phyloP scores from a whole-genome alignment of 2,888 invertebrate genomes.

The Cecidostiba fungosa region DNA sequence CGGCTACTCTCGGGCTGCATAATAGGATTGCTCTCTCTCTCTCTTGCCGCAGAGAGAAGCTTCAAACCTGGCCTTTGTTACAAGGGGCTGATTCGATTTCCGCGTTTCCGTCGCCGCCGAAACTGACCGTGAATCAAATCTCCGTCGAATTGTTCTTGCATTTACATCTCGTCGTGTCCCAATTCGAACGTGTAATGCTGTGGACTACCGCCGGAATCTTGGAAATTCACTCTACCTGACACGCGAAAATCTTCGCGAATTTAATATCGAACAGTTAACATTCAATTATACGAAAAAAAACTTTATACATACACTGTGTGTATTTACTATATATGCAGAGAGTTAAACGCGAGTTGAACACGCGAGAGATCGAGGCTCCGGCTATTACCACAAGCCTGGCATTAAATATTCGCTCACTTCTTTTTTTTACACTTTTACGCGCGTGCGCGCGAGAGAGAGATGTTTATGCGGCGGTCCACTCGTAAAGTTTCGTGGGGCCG shows the following conservation, averaged over 20 bases:
- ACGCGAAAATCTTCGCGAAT: too few relatives aligned
- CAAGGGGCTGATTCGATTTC: constrained; percentile 53
- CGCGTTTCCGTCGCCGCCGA: constrained; percentile 23
- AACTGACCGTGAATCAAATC: constrained; percentile 59
- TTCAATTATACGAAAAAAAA: not conserved
- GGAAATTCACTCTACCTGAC: not conserved
- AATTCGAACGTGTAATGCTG: too few relatives aligned
- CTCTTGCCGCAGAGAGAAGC: constrained; percentile 17
- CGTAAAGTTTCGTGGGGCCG: constrained; percentile 22
- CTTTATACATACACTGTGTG: not conserved
- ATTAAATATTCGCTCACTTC: constrained; percentile 8
- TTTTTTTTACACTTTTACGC: not conserved
- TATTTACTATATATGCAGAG: not conserved
- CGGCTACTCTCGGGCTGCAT: constrained; percentile 28
- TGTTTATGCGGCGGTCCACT: constrained; percentile 27
- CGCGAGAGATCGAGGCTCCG: not conserved
- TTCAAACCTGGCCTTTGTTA: constrained; percentile 22
- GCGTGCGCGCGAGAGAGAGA: not conserved
- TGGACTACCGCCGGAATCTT: not conserved
- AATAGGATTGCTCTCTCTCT: constrained; percentile 51
- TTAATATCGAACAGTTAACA: not conserved
- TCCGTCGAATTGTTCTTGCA: constrained; percentile 41
- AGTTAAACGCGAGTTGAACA: not conserved
- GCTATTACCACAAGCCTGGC: not conserved
- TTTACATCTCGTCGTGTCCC: constrained; percentile 49